phyloP scores from a whole-genome alignment of 2,888 invertebrate species.

The Kuschelorhynchus macadamiae region DNA sequence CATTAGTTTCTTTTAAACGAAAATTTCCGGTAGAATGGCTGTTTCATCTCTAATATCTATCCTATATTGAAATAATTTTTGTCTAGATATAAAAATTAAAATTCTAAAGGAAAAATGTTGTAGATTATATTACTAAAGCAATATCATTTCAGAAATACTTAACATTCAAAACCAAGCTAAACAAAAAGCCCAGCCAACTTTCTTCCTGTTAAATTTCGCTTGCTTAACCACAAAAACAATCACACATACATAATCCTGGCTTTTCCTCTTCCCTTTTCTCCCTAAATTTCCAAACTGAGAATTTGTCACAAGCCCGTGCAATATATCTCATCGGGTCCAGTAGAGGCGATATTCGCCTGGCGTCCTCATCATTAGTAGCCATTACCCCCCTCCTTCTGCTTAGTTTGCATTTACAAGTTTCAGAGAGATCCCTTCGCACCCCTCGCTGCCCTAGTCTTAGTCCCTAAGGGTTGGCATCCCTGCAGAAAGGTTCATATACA shows the following conservation, averaged over 20 bases:
- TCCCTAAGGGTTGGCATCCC: constrained; percentile 60
- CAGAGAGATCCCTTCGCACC: constrained; percentile 58
- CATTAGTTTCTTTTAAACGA: too few species aligned
- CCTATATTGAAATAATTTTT: too few species aligned
- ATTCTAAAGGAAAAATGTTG: too few species aligned
- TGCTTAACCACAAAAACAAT: constrained; percentile 33
- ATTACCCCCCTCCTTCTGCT: constrained; percentile 66
- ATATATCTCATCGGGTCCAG: constrained; percentile 67
- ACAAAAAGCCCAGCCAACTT: constrained; percentile 13
- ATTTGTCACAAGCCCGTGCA: constrained; percentile 66
- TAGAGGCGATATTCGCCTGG: constrained; percentile 67
- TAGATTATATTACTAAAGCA: too few species aligned
- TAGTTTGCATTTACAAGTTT: constrained; percentile 70
- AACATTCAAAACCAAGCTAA: constrained; percentile 13
- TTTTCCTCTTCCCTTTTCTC: constrained; percentile 12
- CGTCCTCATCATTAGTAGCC: constrained; percentile 68
- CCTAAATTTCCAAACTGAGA: constrained; percentile 60
- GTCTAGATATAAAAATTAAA: too few species aligned
- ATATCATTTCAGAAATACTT: constrained; percentile 13
- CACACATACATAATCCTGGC: constrained; percentile 30
- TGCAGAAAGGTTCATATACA: constrained; percentile 68
- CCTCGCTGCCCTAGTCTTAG: constrained; percentile 49
- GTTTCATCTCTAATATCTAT: too few species aligned
- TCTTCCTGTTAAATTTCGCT: constrained; percentile 29
- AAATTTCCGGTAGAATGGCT: too few species aligned